Evolutionary conservation across 2,113 vertebrate genomes (phyloP), one percentile per base, ranked within the genome.

Genomic region (Labrus mixtus): DNA sequence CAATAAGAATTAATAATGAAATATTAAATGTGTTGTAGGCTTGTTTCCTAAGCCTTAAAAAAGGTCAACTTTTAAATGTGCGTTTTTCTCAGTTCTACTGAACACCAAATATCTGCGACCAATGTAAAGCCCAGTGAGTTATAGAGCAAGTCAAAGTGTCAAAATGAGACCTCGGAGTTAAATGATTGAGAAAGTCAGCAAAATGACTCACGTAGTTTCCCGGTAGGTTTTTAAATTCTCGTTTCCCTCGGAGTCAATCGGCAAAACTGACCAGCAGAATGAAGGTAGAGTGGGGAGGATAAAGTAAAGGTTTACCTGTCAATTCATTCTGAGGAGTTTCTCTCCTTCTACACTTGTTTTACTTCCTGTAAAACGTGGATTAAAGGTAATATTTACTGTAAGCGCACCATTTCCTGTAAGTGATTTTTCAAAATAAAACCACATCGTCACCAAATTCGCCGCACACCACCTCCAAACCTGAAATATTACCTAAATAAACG

Each of bases 301-400:
- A 20, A 29, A n/a, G 4, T 1, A 5, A 41, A 12, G 61, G 57
- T 62, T 67, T 76, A 36, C 17, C 20, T 33, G 22, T 76, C 78
- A 67, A n/a, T 33, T 59, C 50, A 83, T 60, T 74, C 16, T 48
- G n/a, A 4, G 8, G 48, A 76, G 33, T 56, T 73, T 41, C 53
- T 86, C 61, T 85, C 54, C 69, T 72, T 63, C 15, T 0, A 51
- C 33, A 54, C 56, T 71, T 48, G 8, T 87, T 82, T 66, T 82
- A 85, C 79, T 91, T 93, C 87, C 89, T 88, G 80, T 55, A 56
- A 65, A 56, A 93, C 87, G 92, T 93, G 75, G 82, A 93, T 19
- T 51, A 51, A 51, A 51, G 1, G 19, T n/a, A 56, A 6, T 9
- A 2, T 19, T 4, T 2, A 45, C 0, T 25, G 41, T 1, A 25